These are phyloP conservation scores for Hypercompe scribonia DNA, from an alignment of 2,888 invertebrate genomes.

Conservation along the genomic window DNA sequence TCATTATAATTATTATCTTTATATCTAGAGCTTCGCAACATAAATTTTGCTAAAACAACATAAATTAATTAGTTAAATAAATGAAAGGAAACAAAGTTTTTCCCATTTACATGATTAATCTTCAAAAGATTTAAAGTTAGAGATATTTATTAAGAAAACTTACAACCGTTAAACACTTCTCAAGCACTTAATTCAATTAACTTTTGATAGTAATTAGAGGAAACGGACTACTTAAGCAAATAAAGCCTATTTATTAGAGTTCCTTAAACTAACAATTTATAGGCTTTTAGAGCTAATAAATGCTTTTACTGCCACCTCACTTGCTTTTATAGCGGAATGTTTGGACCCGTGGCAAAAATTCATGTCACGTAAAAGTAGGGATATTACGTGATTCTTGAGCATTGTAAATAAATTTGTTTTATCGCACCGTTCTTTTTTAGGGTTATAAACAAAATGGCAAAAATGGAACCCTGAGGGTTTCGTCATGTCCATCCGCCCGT, in stretches of 20 bases:
- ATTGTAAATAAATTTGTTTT: not conserved
- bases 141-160: slow-evolving; percentile 2
- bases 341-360: not conserved
- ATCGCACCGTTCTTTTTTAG: not conserved
- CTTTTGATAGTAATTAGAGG: not conserved
- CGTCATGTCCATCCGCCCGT: no score
- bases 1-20: not conserved
- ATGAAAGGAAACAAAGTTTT: not conserved
- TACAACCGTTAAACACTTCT: not conserved
- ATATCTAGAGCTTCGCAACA: not conserved
- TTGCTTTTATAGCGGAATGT: slow-evolving; percentile 1
- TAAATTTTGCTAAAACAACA: not conserved
- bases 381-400: not conserved
- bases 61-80: not conserved
- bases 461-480: no score
- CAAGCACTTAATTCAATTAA: slow-evolving; percentile 3
- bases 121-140: not conserved
- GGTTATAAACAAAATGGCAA: no score
- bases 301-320: not conserved
- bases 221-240: not conserved
- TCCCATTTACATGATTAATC: not conserved
- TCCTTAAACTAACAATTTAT: slow-evolving; percentile 2
- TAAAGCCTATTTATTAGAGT: slow-evolving; percentile 4
- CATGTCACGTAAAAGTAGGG: not conserved
- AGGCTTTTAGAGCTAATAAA: not conserved